Evolutionary conservation across 2,113 vertebrate genomes (phyloP), one percentile per base, ranked within the genome.

Genomic region (Dipodomys ordii): DNA sequence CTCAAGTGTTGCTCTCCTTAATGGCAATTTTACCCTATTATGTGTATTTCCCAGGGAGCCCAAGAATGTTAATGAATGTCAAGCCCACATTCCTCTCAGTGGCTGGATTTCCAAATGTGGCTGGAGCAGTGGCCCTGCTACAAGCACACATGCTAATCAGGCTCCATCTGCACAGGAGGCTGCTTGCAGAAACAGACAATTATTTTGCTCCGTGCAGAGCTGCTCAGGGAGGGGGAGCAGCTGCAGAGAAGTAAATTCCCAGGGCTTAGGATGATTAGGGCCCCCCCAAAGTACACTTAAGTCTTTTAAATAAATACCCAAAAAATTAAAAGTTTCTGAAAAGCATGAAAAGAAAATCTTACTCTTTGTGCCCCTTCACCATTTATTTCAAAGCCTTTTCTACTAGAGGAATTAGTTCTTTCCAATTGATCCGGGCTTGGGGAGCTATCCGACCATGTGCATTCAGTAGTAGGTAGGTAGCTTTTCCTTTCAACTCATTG

Each of bases 211-310:
- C n/a, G 0, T 96, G 94, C 72, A 97, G 62, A 73, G 95, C 92
- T 97, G 93, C 93, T 96, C 82, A 69, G 96, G 93, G 96, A 98
- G 96, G 96, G 92, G 81, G 92, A 98, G 97, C 97, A 98, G 98
- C 98, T 97, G 97, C 96, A 95, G 95, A 95, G 98, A 97, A 97
- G 81, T 95, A 92, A 97, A 98, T 98, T 98, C 98, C 98, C 98
- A 97, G 96, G 91, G 95, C 82, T 97, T 97, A 88, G 94, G 95
- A 96, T 97, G 98, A 97, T 96, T 97, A 97, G 88, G 97, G 83
- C 94, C 97, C 95, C 53, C 97, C 94, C 18, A 13, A 97, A 96
- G 96, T 80, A 96, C 93, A 96, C 95, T 98, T 98, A 96, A 95
- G 96, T 95, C 96, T 98, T 98, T 98, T 97, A 98, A 98, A 97